A percentile compares a stretch with the other conserved stretches of the same genome.
phyloP scores from a whole-genome alignment of 2,113 vertebrate genomes.

The Hucho hucho region DNA sequence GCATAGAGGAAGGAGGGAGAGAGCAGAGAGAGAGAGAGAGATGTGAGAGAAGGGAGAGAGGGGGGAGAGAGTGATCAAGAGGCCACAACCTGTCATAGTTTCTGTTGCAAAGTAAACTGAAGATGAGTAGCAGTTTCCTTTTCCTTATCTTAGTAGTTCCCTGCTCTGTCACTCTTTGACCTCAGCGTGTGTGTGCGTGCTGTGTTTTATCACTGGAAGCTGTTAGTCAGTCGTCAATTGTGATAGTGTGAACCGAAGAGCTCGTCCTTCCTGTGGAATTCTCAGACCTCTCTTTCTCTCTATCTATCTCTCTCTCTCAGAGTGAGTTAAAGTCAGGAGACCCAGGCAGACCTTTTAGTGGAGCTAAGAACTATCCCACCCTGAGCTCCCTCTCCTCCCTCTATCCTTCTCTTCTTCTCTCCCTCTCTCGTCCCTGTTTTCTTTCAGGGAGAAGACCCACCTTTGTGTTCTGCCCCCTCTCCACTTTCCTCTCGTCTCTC shows the following conservation, averaged over 20 bases:
- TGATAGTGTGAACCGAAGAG: not conserved
- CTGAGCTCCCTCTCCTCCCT: not conserved
- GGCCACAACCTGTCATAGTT: too few relatives aligned
- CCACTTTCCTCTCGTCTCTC: slow-evolving; percentile 12
- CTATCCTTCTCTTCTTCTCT: not conserved
- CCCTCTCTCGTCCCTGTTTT: not conserved
- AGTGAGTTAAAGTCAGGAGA: slow-evolving; percentile 2
- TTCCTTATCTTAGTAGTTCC: not conserved
- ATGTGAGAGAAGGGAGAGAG: not conserved
- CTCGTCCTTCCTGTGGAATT: too few relatives aligned
- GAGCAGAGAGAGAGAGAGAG: too few relatives aligned
- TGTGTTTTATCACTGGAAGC: slow-evolving; percentile 35
- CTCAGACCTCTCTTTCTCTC: too few relatives aligned
- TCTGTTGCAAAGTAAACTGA: not conserved
- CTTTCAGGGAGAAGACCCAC: not conserved
- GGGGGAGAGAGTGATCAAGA: too few relatives aligned
- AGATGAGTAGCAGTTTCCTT: not conserved
- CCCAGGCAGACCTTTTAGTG: not conserved
- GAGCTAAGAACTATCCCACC: too few relatives aligned
- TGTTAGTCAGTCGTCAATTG: slow-evolving; percentile 36
- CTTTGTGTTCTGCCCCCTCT: not conserved
- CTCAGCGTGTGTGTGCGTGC: not conserved
- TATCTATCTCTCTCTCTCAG: not conserved
- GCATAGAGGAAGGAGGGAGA: too few relatives aligned
- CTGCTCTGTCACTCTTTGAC: not conserved